Percentiles rank a stretch among this genome's conserved stretches.
Conservation (phyloP, 2,797 vertebrate genomes). For the Mormyrops attenuatus region DNA sequence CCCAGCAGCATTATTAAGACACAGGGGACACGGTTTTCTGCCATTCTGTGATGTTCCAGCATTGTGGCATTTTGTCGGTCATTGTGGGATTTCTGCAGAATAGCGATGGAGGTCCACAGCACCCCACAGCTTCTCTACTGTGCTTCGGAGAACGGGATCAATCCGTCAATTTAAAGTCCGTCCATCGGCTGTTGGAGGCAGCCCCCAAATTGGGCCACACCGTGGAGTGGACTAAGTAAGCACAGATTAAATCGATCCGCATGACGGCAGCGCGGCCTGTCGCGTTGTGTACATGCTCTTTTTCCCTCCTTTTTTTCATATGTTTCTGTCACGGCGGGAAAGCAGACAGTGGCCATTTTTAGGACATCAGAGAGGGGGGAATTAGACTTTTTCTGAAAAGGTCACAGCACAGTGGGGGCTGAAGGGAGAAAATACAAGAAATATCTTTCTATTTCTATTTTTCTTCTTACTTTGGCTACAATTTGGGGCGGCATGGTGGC, state of each 20-base stretch:
- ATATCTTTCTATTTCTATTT: background rate
- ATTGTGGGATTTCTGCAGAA: background rate
- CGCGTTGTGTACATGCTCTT: background rate
- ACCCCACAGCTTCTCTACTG: background rate
- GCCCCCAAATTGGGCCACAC: background rate
- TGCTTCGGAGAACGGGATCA: background rate
- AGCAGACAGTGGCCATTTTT: background rate
- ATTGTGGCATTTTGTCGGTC: background rate
- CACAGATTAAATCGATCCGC: background rate
- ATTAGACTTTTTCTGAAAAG: conserved; percentile 13
- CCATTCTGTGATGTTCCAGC: background rate
- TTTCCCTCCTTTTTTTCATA: background rate
- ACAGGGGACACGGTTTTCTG: no score
- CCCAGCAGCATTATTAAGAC: background rate
- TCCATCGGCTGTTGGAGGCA: background rate
- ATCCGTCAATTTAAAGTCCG: background rate
- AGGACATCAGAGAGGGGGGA: background rate
- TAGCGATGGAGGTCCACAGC: background rate
- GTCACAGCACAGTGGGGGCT: background rate
- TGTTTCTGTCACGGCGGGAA: background rate
- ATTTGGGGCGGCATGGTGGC: background rate
- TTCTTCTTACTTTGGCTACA: background rate
- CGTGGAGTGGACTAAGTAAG: background rate
- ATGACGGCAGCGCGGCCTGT: background rate
- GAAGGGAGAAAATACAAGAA: background rate